A percentile compares a stretch with the other conserved stretches of the same genome.
phyloP scores from a whole-genome alignment of 2,888 invertebrate genomes.

The Pseudococcus jackbeardsleyi region DNA sequence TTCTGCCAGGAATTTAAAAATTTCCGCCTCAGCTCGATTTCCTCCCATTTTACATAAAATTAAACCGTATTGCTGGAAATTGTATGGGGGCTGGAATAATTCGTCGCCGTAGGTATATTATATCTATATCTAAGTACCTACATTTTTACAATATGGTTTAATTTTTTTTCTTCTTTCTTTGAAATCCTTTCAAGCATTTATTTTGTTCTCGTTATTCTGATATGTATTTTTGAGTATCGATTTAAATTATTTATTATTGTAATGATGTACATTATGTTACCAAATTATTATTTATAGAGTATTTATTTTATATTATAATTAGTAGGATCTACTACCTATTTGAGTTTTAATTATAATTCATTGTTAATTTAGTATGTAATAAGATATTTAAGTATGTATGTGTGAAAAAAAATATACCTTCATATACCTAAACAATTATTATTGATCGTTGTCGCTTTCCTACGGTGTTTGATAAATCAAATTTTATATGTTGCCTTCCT shows the following conservation, averaged over 20 bases:
- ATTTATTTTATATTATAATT: conserved; percentile 4
- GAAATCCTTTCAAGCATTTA: conserved; percentile 4
- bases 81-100: neutral
- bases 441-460: neutral
- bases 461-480: neutral
- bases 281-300: conserved; percentile 7
- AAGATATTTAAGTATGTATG: neutral
- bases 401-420: neutral
- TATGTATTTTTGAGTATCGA: neutral
- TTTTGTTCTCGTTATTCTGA: conserved; percentile 6
- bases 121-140: neutral
- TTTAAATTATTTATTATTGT: neutral
- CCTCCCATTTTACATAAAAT: neutral
- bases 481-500: neutral
- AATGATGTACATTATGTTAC: conserved; percentile 17
- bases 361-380: neutral
- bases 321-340: neutral
- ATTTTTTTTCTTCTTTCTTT: neutral
- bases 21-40: neutral
- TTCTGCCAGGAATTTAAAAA: neutral
- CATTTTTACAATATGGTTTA: neutral
- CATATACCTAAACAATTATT: neutral
- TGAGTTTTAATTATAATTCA: conserved; percentile 1
- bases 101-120: neutral
- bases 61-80: neutral